Conservation (phyloP, 2,797 vertebrate genomes). For the Semotilus atromaculatus region DNA sequence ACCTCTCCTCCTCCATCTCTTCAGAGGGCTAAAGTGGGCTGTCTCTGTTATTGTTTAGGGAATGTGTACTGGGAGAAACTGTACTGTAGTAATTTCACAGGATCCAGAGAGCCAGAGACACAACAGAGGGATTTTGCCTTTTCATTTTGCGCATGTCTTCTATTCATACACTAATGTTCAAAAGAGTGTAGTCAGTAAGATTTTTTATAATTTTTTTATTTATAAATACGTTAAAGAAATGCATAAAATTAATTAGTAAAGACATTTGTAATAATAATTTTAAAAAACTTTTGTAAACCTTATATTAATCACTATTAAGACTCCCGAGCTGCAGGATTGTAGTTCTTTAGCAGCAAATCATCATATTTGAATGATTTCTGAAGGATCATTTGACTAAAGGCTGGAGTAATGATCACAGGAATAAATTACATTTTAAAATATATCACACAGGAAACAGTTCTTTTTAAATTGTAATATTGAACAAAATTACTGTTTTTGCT, state of each 20-base stretch:
- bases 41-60: not conserved
- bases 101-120: not conserved
- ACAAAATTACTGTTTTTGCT: not conserved
- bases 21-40: not conserved
- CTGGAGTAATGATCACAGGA: not conserved
- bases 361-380: not conserved
- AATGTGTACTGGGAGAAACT: not conserved
- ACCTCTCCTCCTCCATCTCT: not conserved
- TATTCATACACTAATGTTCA: not conserved
- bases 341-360: not conserved
- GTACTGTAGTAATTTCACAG: not conserved
- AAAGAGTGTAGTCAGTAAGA: not conserved
- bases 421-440: not conserved
- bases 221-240: no score
- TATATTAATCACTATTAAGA: not conserved
- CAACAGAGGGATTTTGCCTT: not conserved
- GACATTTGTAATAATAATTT: no score
- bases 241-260: no score
- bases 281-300: not conserved
- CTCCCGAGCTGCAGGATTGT: not conserved
- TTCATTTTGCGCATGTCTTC: not conserved
- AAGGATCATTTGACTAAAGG: not conserved
- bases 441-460: not conserved
- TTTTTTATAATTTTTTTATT: no score
- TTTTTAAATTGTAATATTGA: not conserved